Percentiles rank a stretch among this genome's conserved stretches.
phyloP scores from a whole-genome alignment of 2,888 invertebrate species.

The Cancer borealis region DNA sequence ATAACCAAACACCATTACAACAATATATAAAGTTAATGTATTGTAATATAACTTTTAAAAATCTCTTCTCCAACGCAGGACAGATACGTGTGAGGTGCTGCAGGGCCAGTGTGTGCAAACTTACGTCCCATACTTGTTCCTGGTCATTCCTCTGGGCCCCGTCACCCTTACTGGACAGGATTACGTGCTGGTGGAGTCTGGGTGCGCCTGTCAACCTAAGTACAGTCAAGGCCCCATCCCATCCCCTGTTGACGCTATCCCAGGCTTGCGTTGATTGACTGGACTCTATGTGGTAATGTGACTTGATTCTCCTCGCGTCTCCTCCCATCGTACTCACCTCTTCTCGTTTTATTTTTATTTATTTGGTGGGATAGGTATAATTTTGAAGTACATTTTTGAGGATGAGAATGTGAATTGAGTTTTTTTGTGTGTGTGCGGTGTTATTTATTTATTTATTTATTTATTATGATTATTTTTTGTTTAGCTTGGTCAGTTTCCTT shows the following conservation, averaged over 20 bases:
- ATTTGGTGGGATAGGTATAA: too few relatives aligned
- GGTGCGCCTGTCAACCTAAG: constrained; percentile 92
- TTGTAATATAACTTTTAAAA: background rate
- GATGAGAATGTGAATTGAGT: too few relatives aligned
- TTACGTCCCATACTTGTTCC: constrained; percentile 93
- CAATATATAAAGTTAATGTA: background rate
- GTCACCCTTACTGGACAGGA: constrained; percentile 85
- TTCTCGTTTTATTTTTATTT: too few relatives aligned
- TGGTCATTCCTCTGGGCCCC: constrained; percentile 85
- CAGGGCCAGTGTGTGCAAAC: constrained; percentile 95
- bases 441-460: background rate
- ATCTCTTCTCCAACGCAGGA: constrained; percentile 79
- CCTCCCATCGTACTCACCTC: too few relatives aligned
- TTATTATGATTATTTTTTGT: constrained; percentile 29
- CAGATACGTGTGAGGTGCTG: constrained; percentile 92
- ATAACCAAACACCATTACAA: background rate
- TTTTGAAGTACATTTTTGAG: too few relatives aligned
- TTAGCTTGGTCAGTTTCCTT: background rate
- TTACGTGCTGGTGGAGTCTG: constrained; percentile 96
- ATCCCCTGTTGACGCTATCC: constrained; percentile 72
- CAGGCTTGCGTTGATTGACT: constrained; percentile 45
- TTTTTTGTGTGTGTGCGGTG: too few relatives aligned
- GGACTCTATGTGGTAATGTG: background rate
- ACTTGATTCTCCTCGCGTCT: background rate
- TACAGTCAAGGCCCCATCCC: constrained; percentile 78